Evolutionary conservation across 2,113 vertebrate species (phyloP).

Genomic region (Prolemur simus): DNA sequence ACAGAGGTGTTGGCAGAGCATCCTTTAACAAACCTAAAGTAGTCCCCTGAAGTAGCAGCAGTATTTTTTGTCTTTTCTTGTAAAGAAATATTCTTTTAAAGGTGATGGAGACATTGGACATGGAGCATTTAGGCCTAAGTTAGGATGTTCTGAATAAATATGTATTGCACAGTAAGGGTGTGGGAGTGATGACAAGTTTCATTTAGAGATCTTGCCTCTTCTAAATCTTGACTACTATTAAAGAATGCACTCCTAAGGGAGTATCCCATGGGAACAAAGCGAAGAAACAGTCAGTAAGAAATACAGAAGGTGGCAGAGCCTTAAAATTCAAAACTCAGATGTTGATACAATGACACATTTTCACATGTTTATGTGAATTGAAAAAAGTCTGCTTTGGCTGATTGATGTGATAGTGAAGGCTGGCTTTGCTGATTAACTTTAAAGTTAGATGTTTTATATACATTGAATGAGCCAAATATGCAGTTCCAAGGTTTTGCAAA

Average conservation of each 20-base stretch:
- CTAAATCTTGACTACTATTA: background rate
- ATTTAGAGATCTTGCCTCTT: background rate
- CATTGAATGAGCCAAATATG: background rate
- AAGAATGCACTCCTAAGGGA: background rate
- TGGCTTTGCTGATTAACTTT: conserved; percentile 15
- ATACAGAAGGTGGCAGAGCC: background rate
- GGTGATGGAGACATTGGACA: background rate
- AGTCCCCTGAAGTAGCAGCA: background rate
- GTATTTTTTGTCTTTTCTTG: background rate
- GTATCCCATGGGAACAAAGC: background rate
- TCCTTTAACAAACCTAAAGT: background rate
- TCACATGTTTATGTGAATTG: background rate
- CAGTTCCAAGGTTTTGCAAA: conserved; percentile 29
- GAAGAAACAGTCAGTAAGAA: background rate
- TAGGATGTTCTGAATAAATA: background rate
- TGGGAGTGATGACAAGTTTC: background rate
- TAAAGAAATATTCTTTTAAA: background rate
- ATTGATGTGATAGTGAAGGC: background rate
- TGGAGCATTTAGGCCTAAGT: background rate
- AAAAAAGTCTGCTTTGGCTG: background rate
- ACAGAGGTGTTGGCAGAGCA: background rate
- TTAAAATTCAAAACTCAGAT: conserved; percentile 16
- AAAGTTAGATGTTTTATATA: conserved; percentile 3
- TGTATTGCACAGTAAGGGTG: background rate
- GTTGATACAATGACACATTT: background rate